Conservation (phyloP, 2,113 vertebrate genomes). For the Podiceps cristatus region DNA sequence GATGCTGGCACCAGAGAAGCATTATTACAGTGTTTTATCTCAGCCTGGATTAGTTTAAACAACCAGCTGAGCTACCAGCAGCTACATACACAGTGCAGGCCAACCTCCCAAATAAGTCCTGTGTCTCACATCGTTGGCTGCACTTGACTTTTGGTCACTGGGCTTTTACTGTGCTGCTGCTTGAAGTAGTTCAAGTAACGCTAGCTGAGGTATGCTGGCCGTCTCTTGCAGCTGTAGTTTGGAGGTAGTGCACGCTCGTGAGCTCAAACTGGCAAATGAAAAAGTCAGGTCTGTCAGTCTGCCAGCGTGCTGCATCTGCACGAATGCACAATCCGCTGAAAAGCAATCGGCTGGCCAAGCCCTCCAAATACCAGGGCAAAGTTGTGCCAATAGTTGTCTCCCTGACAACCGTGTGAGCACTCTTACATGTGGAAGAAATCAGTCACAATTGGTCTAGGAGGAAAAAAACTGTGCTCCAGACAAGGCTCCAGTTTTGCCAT, state of each 20-base stretch:
- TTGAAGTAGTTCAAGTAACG: not conserved
- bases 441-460: not conserved
- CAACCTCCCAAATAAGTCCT: not conserved
- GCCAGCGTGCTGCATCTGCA: not conserved
- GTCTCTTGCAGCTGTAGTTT: not conserved
- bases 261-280: not conserved
- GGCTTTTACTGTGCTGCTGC: not conserved
- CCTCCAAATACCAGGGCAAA: conserved; percentile 34
- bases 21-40: not conserved
- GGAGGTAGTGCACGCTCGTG: not conserved
- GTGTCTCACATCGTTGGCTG: not conserved
- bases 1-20: not conserved
- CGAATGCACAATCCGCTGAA: not conserved
- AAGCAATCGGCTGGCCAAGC: not conserved
- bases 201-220: not conserved
- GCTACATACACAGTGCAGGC: not conserved
- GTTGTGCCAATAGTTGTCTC: conserved; percentile 36
- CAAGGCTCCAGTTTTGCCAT: not conserved
- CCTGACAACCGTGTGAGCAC: conserved; percentile 10
- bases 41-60: conserved; percentile 19
- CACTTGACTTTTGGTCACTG: not conserved
- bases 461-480: not conserved
- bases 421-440: not conserved
- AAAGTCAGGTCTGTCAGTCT: not conserved
- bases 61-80: conserved; percentile 10